phyloP scores from a whole-genome alignment of 2,113 vertebrate species.

The Bubo scandiacus region DNA sequence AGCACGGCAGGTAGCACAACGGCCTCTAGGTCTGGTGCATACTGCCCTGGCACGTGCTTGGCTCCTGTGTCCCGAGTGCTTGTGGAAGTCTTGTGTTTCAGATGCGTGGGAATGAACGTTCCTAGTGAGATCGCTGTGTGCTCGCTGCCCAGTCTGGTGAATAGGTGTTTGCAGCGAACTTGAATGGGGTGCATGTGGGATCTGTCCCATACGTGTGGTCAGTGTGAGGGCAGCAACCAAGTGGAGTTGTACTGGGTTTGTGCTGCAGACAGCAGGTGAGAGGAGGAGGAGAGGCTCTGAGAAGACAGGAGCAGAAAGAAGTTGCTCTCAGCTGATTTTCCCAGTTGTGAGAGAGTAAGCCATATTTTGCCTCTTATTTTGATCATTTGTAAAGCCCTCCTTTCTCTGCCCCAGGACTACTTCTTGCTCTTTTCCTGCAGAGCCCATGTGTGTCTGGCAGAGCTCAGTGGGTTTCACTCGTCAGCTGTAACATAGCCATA shows the following conservation, averaged over 20 bases:
- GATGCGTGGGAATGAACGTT: not conserved
- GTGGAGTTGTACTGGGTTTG: not conserved
- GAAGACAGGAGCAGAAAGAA: not conserved
- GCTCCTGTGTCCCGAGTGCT: not conserved
- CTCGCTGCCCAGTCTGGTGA: accelerated
- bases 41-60: accelerated
- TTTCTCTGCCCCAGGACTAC: not conserved
- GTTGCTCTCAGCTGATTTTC: not conserved
- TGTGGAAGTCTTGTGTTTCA: not conserved
- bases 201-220: not conserved
- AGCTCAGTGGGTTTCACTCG: not conserved
- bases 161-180: not conserved
- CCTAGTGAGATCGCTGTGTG: accelerated
- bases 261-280: not conserved
- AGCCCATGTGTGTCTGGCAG: not conserved
- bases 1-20: not conserved
- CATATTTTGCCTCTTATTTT: not conserved
- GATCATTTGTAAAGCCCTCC: not conserved
- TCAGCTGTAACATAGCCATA: not conserved
- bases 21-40: not conserved
- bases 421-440: not conserved
- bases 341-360: not conserved
- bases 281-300: not conserved
- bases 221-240: not conserved
- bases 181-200: not conserved